Evolutionary conservation across 2,113 vertebrate genomes (phyloP), one percentile per base, ranked within the genome.

Genomic region (Dicerorhinus sumatrensis): DNA sequence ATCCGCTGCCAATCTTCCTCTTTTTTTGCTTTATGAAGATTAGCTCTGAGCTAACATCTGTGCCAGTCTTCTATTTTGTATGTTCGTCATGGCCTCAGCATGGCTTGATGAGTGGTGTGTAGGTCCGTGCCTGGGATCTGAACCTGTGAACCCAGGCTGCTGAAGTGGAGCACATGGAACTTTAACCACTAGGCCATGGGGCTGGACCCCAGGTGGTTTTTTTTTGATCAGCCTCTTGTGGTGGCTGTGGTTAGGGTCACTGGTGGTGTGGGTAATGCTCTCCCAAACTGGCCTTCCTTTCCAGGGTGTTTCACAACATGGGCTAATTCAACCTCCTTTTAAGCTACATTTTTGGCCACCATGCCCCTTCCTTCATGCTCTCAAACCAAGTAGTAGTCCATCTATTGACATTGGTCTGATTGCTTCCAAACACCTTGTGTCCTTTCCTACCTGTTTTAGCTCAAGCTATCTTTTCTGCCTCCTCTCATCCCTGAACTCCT

Each of bases 381-480:
- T 27, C 20, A 17, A 60, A 36, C 27, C 58, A 39, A 17, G 31
- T 31, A 67, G 67, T 39, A 13, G 11, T 42, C 51, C 14, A 4
- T 54, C 51, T 54, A 54, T 4, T 16, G 14, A 54, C 51, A 54
- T 54, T 12, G 33, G 54, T 25, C 18, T 23, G 17, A 48, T 23
- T 21, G 56, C 72, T 33, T 20, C 21, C 4, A 1, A 3, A 29
- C n/a, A 31, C 17, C 20, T 25, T 1, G 2, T 2, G 17, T 1
- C 21, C 77, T 46, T 72, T 33, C 56, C 54, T 0, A 2, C 36
- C 18, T 36, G 5, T 23, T 39, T 46, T 56, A 12, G 27, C 56
- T 46, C 25, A 29, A 31, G 23, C 31, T 36, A 13, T 82, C 83
- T 92, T 58, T 86, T 70, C 79, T 62, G 54, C 48, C 31, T 62